Evolutionary conservation across 2,888 invertebrate species (phyloP), one percentile per base, ranked within the genome.

Genomic region (Hedya salicella): DNA sequence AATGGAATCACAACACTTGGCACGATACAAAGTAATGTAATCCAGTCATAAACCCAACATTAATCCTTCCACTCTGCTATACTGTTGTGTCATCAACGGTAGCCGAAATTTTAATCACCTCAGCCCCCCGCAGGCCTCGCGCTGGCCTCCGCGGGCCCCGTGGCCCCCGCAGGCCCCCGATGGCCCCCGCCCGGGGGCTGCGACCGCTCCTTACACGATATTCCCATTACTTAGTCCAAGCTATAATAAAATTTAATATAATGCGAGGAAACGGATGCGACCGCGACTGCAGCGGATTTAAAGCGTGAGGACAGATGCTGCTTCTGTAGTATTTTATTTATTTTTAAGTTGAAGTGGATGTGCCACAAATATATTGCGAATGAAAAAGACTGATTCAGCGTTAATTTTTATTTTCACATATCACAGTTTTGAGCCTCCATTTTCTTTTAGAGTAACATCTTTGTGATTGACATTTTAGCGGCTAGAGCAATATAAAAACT

Each of bases 191-290:
- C 89, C 80, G 77, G 81, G 83, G 88, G 84, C 79, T 79, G 83
- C 87, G 86, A 85, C 81, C 89, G 87, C 88, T 91, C 90, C 93
- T 93, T 93, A 93, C 93, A 93, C 91, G 92, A 91, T 90, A 93
- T 92, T 92, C 92, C 90, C 92, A 93, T 92, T 92, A 92, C 91
- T 92, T 91, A 91, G 92, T 92, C 91, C 91, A 86, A 84, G 86
- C 85, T 83, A 91, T 92, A 92, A 92, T 93, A 93, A 92, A 92
- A 93, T 93, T 92, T 92, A 91, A 92, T 92, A 92, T 89, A 91
- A 91, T 85, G 85, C 77, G 81, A 89, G 86, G 84, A 87, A 86
- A 81, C 89, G 87, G 89, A 89, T 70, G 73, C 63, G 67, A 68
- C 67, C 67, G 53, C 67, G 60, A 61, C 57, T 66, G 66, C 66